Evolutionary conservation across 2,888 invertebrate genomes (phyloP).

Genomic region (Deilephila porcellus): DNA sequence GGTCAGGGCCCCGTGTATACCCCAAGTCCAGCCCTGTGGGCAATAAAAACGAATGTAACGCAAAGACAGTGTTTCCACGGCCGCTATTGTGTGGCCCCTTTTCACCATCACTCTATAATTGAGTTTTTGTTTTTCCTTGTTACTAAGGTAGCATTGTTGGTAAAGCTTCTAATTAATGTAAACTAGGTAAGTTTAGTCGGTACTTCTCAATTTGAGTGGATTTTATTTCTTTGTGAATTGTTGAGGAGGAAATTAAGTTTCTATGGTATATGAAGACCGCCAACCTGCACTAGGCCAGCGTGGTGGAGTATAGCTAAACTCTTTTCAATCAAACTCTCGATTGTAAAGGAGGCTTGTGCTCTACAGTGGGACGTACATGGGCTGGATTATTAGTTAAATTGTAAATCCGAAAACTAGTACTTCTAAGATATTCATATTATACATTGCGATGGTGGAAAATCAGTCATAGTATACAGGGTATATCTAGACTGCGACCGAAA

Average conservation of each 20-base stretch:
- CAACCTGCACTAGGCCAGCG: neutral
- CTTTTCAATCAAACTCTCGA: no score
- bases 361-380: no score
- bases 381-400: no score
- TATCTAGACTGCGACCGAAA: no score
- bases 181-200: neutral
- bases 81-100: constrained; percentile 17
- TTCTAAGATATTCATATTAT: no score
- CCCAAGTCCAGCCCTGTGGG: neutral
- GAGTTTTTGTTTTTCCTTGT: constrained; percentile 28
- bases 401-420: no score
- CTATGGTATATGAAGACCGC: neutral
- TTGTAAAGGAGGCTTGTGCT: no score
- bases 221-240: no score
- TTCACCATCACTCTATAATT: constrained; percentile 26
- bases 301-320: no score
- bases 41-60: constrained; percentile 25
- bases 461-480: no score
- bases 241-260: neutral
- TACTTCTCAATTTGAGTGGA: neutral
- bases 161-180: constrained; percentile 12
- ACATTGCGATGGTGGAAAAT: no score
- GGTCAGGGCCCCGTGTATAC: neutral
- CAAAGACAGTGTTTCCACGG: constrained; percentile 25
- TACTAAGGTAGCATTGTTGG: constrained; percentile 1